Conservation (phyloP, 2,797 vertebrate species). For the Myotis myotis region DNA sequence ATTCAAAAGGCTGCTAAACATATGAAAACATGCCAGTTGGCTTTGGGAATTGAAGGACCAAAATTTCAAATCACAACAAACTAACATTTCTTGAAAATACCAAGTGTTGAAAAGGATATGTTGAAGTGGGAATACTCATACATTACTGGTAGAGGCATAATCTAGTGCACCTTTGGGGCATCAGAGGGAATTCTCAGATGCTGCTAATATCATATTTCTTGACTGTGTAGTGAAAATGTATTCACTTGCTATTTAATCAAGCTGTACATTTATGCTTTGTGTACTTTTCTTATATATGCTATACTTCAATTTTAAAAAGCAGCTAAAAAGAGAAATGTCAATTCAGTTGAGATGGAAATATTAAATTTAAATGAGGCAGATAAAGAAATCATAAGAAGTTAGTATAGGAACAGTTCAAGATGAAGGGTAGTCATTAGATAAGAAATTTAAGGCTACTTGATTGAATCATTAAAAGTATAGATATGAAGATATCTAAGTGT, state of each 20-base stretch:
- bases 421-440: neutral
- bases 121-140: neutral
- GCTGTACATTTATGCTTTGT: neutral
- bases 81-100: neutral
- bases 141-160: neutral
- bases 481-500: neutral
- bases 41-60: neutral
- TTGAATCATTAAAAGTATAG: neutral
- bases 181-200: neutral
- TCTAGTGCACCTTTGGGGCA: neutral
- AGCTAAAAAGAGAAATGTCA: neutral
- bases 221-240: neutral
- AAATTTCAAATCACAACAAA: neutral
- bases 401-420: neutral
- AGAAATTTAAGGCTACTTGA: neutral
- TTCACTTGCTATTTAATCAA: neutral
- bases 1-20: neutral
- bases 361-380: neutral
- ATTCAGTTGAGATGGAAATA: neutral
- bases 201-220: neutral
- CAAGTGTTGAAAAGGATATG: neutral
- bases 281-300: neutral
- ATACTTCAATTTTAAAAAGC: neutral
- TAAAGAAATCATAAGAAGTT: neutral
- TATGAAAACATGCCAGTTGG: neutral